phyloP scores from a whole-genome alignment of 53 echinoderm and acorn worm species.

The Temnopleurus reevesii region DNA sequence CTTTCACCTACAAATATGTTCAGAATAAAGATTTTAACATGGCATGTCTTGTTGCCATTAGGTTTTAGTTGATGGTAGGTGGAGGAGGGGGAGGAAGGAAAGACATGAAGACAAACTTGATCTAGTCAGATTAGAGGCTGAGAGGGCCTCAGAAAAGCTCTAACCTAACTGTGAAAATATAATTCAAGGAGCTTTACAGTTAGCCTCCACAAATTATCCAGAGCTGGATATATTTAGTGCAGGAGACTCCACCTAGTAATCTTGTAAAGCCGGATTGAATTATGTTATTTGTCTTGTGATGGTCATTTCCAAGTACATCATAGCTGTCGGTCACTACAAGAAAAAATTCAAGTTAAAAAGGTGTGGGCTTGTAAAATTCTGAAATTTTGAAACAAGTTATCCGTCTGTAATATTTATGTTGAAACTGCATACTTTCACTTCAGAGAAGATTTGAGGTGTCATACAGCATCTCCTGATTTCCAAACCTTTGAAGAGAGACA shows the following conservation, averaged over 20 bases:
- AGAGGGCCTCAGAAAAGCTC: neutral
- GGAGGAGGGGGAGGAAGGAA: slow-evolving; percentile 17
- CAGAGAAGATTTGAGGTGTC: no score
- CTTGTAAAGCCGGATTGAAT: neutral
- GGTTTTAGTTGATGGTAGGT: neutral
- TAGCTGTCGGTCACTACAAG: neutral
- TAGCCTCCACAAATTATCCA: slow-evolving; percentile 1
- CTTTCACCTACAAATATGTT: no score
- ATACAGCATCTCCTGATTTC: no score
- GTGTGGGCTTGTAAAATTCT: no score
- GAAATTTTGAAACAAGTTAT: no score
- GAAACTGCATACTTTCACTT: no score
- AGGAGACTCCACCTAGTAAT: neutral
- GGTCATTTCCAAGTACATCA: neutral
- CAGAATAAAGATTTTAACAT: no score
- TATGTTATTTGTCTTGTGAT: neutral
- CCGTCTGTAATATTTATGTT: no score
- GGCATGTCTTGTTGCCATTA: neutral
- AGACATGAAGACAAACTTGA: neutral
- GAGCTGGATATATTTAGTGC: slow-evolving; percentile 3
- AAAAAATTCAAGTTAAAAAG: no score
- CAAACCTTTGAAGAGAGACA: no score
- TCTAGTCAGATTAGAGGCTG: slow-evolving; percentile 5
- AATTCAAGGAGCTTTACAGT: slow-evolving; percentile 8
- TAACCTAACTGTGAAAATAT: neutral